Conservation (phyloP, 1,140 invertebrate genomes). For the Nixonia krombeini region DNA sequence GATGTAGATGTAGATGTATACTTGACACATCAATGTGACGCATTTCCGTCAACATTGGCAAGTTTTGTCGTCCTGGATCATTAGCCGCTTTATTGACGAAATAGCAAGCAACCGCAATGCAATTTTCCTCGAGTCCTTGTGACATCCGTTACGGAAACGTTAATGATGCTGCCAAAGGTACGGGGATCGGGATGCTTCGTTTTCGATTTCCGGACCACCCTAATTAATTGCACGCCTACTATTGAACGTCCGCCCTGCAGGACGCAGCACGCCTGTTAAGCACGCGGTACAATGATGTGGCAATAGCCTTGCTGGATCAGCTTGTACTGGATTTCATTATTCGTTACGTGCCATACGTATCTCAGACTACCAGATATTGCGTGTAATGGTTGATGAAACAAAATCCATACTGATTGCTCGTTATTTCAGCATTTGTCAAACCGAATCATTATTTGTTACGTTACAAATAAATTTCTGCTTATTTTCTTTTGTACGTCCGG, state of each 20-base stretch:
- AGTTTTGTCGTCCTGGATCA: slow-evolving; percentile 41
- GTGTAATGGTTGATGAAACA: too few species aligned
- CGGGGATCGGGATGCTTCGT: slow-evolving; percentile 44
- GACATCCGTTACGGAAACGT: slow-evolving; percentile 46
- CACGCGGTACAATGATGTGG: slow-evolving; percentile 34
- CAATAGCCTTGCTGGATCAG: slow-evolving; percentile 47
- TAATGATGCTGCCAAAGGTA: slow-evolving; percentile 45
- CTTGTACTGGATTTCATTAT: slow-evolving; percentile 45
- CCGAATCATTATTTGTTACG: too few species aligned
- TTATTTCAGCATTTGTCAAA: too few species aligned
- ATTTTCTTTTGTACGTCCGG: too few species aligned
- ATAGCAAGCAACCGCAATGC: slow-evolving; percentile 45
- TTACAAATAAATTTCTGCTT: too few species aligned
- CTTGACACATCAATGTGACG: too few species aligned
- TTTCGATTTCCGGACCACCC: slow-evolving; percentile 49
- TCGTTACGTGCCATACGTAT: slow-evolving; percentile 30
- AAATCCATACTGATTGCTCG: too few species aligned
- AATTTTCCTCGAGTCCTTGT: slow-evolving; percentile 46
- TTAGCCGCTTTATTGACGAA: slow-evolving; percentile 45
- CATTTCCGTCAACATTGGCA: slow-evolving; percentile 26
- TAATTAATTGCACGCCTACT: slow-evolving; percentile 50
- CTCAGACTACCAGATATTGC: slow-evolving; percentile 10
- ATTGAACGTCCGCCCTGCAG: slow-evolving; percentile 48
- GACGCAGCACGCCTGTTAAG: slow-evolving; percentile 48
- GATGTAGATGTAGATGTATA: too few species aligned